Evolutionary conservation across 2,113 vertebrate genomes (phyloP).

Genomic region (Hepsetus odoe): DNA sequence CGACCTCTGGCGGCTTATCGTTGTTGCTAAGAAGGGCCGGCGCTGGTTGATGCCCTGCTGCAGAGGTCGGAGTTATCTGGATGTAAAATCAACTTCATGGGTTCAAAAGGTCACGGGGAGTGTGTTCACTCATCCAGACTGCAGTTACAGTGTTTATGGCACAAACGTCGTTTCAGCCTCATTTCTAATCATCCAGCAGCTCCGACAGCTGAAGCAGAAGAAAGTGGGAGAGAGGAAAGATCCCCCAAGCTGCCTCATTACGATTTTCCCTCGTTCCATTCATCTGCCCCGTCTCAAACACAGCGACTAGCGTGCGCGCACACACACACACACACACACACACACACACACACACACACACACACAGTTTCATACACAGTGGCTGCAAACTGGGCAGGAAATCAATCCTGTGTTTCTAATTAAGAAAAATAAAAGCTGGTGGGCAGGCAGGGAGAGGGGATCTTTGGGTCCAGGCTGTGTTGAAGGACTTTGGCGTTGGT

Average conservation of each 20-base stretch:
- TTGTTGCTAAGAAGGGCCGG: too few relatives aligned
- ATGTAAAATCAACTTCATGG: not conserved
- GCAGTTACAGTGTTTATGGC: not conserved
- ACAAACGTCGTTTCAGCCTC: not conserved
- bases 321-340: constrained; percentile 25
- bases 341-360: constrained; percentile 24
- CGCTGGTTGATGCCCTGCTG: too few relatives aligned
- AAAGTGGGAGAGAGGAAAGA: constrained; percentile 5
- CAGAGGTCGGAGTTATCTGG: not conserved
- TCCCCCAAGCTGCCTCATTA: constrained; percentile 30
- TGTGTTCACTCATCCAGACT: not conserved
- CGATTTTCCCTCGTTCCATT: constrained; percentile 23
- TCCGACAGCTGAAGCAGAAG: constrained; percentile 40
- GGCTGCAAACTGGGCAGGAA: constrained; percentile 32
- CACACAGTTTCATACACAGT: not conserved
- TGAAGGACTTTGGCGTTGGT: not conserved
- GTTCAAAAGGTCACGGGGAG: not conserved
- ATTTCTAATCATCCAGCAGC: constrained; percentile 44
- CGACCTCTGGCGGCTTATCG: too few relatives aligned
- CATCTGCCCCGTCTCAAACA: constrained; percentile 9
- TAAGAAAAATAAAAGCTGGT: constrained; percentile 34
- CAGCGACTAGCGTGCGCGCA: too few relatives aligned
- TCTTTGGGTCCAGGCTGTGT: not conserved
- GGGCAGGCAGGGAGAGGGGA: not conserved
- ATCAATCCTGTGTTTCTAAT: constrained; percentile 42